Percentiles rank a stretch among this genome's conserved stretches.
These are phyloP conservation scores for Perithous albicinctus DNA, from an alignment of 2,888 invertebrate genomes.

Conservation along the genomic window DNA sequence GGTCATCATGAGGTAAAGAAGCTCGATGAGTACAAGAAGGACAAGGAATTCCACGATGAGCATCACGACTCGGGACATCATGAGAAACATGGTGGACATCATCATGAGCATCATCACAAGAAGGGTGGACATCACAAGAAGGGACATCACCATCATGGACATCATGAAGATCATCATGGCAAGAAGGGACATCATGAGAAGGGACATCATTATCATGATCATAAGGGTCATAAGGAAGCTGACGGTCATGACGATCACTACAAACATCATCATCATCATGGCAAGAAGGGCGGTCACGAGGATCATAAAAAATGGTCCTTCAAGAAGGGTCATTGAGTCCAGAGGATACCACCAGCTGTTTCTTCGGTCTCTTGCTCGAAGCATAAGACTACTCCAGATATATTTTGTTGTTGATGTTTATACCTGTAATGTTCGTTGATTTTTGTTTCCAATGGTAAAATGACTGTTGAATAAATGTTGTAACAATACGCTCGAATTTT, in stretches of 20 bases:
- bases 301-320: slow-evolving; percentile 93
- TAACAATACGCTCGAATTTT: slow-evolving; percentile 26
- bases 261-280: slow-evolving; percentile 90
- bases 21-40: slow-evolving; percentile 93
- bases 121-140: slow-evolving; percentile 93
- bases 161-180: slow-evolving; percentile 92
- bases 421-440: slow-evolving; percentile 45
- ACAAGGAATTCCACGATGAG: slow-evolving; percentile 94
- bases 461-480: slow-evolving; percentile 58
- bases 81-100: slow-evolving; percentile 92
- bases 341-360: slow-evolving; percentile 70
- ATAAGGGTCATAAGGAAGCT: slow-evolving; percentile 92
- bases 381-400: slow-evolving; percentile 37
- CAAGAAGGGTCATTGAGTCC: slow-evolving; percentile 84
- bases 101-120: slow-evolving; percentile 92
- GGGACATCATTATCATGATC: slow-evolving; percentile 92
- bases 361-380: slow-evolving; percentile 33
- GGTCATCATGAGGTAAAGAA: slow-evolving; percentile 95
- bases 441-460: slow-evolving; percentile 34
- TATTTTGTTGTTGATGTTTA: slow-evolving; percentile 57
- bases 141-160: slow-evolving; percentile 92
- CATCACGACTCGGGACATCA: slow-evolving; percentile 93
- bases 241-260: slow-evolving; percentile 92
- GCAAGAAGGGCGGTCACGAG: slow-evolving; percentile 92
- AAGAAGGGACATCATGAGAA: slow-evolving; percentile 93